A percentile compares a stretch with the other conserved stretches of the same genome.
phyloP scores from a whole-genome alignment of 1,140 invertebrate genomes.

The Argopecten irradians region DNA sequence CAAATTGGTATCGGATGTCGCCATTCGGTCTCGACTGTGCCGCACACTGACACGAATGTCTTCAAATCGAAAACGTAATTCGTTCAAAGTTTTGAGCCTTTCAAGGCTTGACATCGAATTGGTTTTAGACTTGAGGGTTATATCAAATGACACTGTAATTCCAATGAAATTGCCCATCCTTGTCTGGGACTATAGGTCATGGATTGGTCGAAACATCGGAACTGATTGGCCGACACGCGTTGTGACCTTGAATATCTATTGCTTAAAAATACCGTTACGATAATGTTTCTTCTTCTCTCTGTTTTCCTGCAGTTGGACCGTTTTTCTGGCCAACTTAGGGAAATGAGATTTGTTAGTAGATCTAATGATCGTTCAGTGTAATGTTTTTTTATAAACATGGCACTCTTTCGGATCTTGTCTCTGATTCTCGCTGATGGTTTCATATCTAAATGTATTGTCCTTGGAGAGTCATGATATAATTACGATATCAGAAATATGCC shows the following conservation, averaged over 20 bases:
- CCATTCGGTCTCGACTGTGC: background rate
- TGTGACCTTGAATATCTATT: background rate
- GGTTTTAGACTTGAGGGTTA: background rate
- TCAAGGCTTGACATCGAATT: background rate
- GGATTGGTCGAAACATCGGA: background rate
- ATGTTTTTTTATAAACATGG: background rate
- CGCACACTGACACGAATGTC: background rate
- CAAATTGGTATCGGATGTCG: background rate
- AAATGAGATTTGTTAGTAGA: background rate
- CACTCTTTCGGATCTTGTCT: background rate
- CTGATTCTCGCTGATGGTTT: background rate
- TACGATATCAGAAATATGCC: background rate
- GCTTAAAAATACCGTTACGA: background rate
- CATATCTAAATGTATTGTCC: background rate
- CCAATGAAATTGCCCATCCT: background rate
- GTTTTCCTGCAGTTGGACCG: background rate
- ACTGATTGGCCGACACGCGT: background rate
- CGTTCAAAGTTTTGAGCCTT: background rate
- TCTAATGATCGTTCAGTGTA: background rate
- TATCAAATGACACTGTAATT: slow-evolving; percentile 11
- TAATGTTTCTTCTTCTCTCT: background rate
- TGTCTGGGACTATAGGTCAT: background rate
- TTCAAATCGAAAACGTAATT: background rate
- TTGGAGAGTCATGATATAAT: background rate
- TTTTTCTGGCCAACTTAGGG: background rate